Evolutionary conservation across 2,797 vertebrate genomes (phyloP), one percentile per base, ranked within the genome.

Genomic region (Trachurus trachurus): DNA sequence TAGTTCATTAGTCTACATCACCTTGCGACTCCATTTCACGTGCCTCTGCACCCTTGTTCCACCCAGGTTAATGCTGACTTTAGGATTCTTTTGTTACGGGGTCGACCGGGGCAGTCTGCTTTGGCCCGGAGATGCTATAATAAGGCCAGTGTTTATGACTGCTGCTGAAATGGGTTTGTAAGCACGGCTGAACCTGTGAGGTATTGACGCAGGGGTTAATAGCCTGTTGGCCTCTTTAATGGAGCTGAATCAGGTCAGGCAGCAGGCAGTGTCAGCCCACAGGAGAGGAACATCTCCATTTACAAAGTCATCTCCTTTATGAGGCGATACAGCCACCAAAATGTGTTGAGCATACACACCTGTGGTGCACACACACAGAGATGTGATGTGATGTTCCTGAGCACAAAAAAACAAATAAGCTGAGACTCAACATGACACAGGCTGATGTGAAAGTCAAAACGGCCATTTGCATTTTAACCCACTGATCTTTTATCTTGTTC

Each of bases 181-280:
- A 92, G 91, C 69, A 40, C 39, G 52, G 86, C 90, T 88, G 89
- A 91, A 93, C 88, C 87, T 84, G 87, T 80, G 85, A 91, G 76
- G 86, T 93, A 91, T 94, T 89, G 93, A 94, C 80, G 78, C 31
- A 2, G 78, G 83, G 94, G 94, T 95, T 95, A 95, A 95, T 94
- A 93, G 92, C 86, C 92, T 92, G 89, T 93, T 94, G 93, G 86
- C 94, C 91, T 93, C 83, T 91, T 94, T 95, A 95, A 95, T 94
- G 90, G 91, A 86, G 86, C 88, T 86, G 89, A 85, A 92, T 90
- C 84, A 88, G 88, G 84, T 89, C 79, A 73, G 78, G 84, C 87
- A 80, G 77, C 84, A 80, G 85, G 58, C 73, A 45, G 76, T 56
- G 81, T 83, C 78, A 75, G 80, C 64, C 77, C 84, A 77, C 68